Evolutionary conservation across 2,888 invertebrate genomes (phyloP).

Genomic region (Theretra japonica): DNA sequence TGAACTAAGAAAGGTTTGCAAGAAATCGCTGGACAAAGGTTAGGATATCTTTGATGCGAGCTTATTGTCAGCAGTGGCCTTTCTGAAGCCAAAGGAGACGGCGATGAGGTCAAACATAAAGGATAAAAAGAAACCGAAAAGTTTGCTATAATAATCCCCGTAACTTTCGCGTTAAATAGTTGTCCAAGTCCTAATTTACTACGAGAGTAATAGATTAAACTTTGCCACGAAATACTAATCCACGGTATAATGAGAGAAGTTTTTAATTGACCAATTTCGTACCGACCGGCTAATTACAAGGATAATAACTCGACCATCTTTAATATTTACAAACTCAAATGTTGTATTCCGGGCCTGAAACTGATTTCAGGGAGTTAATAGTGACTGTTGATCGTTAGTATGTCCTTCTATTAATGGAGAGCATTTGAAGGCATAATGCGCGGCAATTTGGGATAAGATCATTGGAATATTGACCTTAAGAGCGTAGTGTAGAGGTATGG

Average conservation of each 20-base stretch:
- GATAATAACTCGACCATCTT: slow-evolving; percentile 36
- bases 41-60: too few relatives aligned
- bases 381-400: slow-evolving; percentile 47
- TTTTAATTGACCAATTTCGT: slow-evolving; percentile 23
- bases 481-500: too few relatives aligned
- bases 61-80: too few relatives aligned
- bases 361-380: slow-evolving; percentile 53
- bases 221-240: not conserved
- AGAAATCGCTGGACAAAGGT: too few relatives aligned
- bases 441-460: slow-evolving; percentile 39
- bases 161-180: not conserved
- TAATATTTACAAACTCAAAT: slow-evolving; percentile 42
- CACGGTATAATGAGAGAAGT: slow-evolving; percentile 4
- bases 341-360: slow-evolving; percentile 37
- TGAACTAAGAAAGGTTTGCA: too few relatives aligned
- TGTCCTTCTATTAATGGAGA: slow-evolving; percentile 51
- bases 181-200: slow-evolving; percentile 5
- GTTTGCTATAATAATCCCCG: not conserved
- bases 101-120: not conserved
- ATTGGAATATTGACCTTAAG: slow-evolving; percentile 30
- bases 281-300: slow-evolving; percentile 28
- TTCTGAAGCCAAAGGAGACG: not conserved
- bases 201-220: not conserved
- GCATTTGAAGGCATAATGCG: slow-evolving; percentile 39
- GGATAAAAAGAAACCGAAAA: not conserved